phyloP scores from a whole-genome alignment of 2,888 invertebrate genomes.

The Galeopsomyia nigrocyanea region DNA sequence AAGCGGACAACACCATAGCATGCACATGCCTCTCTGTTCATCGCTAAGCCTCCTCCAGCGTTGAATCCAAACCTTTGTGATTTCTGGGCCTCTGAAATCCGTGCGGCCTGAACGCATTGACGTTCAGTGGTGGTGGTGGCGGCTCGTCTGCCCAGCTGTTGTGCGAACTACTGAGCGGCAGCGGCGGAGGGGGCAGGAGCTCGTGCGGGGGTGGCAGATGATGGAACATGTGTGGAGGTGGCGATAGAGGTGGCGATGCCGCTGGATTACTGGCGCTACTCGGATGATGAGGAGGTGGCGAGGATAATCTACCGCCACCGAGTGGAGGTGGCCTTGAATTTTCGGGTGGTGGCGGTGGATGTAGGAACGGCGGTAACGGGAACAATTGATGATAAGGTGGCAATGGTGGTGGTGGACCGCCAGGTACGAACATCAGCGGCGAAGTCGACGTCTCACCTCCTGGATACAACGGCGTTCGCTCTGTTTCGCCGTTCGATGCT shows the following conservation, averaged over 20 bases:
- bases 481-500: conserved; percentile 40
- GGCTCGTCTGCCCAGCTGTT: conserved; percentile 54
- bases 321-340: conserved; percentile 69
- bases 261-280: conserved; percentile 68
- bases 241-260: conserved; percentile 50
- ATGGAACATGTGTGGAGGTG: conserved; percentile 62
- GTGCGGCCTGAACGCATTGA: neutral
- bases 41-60: neutral
- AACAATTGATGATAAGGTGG: conserved; percentile 68
- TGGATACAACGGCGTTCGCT: conserved; percentile 60
- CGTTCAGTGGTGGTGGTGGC: conserved; percentile 57
- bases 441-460: conserved; percentile 66
- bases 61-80: conserved; percentile 64
- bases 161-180: conserved; percentile 51
- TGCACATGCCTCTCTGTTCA: neutral
- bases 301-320: conserved; percentile 66
- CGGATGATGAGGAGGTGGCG: conserved; percentile 69
- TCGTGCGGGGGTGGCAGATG: conserved; percentile 62
- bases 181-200: conserved; percentile 59
- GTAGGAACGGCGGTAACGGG: conserved; percentile 73
- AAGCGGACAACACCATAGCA: neutral
- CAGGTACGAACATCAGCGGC: conserved; percentile 69
- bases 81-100: conserved; percentile 58
- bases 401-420: conserved; percentile 69
- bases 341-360: conserved; percentile 72